Base-by-base conservation (phyloP, 2,797 vertebrate genomes). In the Mastacembelus armatus region DNA sequence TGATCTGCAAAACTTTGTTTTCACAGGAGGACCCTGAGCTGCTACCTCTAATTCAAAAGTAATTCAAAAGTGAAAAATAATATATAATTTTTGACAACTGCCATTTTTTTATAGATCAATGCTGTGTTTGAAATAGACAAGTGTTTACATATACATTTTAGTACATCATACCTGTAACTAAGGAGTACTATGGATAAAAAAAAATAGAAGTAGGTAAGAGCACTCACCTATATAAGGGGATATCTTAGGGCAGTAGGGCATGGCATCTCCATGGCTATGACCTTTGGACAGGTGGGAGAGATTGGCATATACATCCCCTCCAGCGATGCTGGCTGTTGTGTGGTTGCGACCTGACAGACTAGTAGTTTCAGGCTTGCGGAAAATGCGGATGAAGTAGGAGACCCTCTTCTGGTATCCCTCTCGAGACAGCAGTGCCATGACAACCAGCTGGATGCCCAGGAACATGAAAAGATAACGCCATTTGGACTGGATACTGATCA, bases 391-490 rank as follows among this genome's bases (percentile, higher is more conserved):
- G 80, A 95, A 94, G 71, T 94, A 94, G 1, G 81, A 89, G 35
- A 95, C 90, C 62, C 94, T 85, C 66, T 90, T 92, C 38, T 89
- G 92, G 74, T 94, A 93, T 5, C 92, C 91, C 45, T 95, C 94
- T 8, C 89, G 85, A 67, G 93, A 95, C 52, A 96, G 89, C 59
- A 96, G 74, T 0, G 92, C 93, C 92, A 95, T 92, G 49, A 95
- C 90, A 10, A 95, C 92, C 72, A 96, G 81, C 88, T 96, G 94
- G 58, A 93, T 90, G 21, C 93, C 94, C 74, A 95, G 81, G 75
- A 96, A 90, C 87, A 95, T 89, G 66, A 95, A 83, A 71, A 95
- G 64, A 81, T 92, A 92, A 39, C 93, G 93, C 90, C 89, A 94
- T 83, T 93, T 94, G 66, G 94, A 91, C 68, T 92, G 91, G 30